phyloP scores from a whole-genome alignment of 2,888 invertebrate species.

The Rotaria socialis region DNA sequence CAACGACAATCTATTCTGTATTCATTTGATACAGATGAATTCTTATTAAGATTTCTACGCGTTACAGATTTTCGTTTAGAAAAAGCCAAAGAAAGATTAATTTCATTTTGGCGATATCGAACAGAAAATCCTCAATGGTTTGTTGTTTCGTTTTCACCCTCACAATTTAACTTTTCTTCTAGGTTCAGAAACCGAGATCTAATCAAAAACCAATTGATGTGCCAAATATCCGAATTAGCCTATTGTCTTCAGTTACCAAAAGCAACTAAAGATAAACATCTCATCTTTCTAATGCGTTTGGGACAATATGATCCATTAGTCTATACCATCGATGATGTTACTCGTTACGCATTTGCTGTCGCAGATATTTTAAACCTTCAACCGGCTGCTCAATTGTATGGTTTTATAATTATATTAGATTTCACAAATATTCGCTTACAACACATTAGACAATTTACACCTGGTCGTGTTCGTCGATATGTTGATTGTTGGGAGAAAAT shows the following conservation, averaged over 20 bases:
- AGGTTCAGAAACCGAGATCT: background rate
- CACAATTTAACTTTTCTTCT: background rate
- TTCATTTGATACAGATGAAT: background rate
- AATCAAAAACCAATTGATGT: background rate
- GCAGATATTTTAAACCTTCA: background rate
- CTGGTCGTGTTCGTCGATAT: background rate
- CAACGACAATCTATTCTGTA: background rate
- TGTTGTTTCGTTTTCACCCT: background rate
- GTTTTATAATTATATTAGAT: background rate
- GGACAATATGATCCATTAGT: background rate
- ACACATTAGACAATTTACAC: background rate
- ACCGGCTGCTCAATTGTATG: background rate
- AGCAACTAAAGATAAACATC: constrained; percentile 2
- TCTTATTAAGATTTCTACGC: background rate
- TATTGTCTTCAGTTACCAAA: constrained; percentile 16
- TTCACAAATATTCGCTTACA: background rate
- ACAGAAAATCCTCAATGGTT: background rate
- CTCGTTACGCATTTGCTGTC: background rate
- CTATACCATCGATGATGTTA: background rate
- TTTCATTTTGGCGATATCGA: background rate
- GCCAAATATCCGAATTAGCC: background rate
- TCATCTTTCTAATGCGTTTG: background rate
- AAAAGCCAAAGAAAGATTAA: background rate
- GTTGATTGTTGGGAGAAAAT: constrained; percentile 6
- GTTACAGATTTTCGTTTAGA: background rate